These are phyloP conservation scores for Himalopsyche kuldschensis DNA, from an alignment of 2,888 invertebrate species.

Conservation along the genomic window DNA sequence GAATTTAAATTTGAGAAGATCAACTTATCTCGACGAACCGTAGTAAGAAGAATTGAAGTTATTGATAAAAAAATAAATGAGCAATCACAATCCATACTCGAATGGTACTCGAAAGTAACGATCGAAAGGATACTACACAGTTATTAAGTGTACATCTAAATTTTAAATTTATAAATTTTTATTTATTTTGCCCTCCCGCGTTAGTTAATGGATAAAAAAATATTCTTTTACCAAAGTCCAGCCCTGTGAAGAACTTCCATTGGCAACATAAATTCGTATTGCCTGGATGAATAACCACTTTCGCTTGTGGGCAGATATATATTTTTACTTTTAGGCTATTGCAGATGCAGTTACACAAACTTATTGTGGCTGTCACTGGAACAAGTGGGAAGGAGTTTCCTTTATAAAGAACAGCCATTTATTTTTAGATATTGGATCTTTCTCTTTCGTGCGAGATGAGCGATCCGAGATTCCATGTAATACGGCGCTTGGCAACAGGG, in stretches of 20 bases:
- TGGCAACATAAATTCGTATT: neutral
- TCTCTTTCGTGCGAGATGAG: neutral
- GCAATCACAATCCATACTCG: no score
- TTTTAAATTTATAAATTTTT: no score
- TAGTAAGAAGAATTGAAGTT: no score
- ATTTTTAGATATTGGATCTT: neutral
- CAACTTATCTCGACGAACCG: no score
- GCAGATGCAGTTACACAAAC: conserved; percentile 14
- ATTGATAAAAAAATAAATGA: no score
- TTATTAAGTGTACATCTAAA: no score
- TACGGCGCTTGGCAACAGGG: neutral
- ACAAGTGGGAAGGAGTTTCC: neutral
- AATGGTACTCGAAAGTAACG: no score
- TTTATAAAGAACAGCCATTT: neutral
- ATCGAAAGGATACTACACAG: no score
- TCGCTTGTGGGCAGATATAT: conserved; percentile 15
- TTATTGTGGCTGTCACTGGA: conserved; percentile 8
- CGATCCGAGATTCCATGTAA: neutral
- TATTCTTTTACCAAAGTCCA: neutral
- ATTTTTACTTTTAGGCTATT: conserved; percentile 3
- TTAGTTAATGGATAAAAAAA: no score
- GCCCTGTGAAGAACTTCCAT: neutral
- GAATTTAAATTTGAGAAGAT: no score
- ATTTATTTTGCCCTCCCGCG: no score
- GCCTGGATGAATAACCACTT: conserved; percentile 6